phyloP scores from a whole-genome alignment of 2,888 invertebrate species.

The Digitonthophagus gazella region DNA sequence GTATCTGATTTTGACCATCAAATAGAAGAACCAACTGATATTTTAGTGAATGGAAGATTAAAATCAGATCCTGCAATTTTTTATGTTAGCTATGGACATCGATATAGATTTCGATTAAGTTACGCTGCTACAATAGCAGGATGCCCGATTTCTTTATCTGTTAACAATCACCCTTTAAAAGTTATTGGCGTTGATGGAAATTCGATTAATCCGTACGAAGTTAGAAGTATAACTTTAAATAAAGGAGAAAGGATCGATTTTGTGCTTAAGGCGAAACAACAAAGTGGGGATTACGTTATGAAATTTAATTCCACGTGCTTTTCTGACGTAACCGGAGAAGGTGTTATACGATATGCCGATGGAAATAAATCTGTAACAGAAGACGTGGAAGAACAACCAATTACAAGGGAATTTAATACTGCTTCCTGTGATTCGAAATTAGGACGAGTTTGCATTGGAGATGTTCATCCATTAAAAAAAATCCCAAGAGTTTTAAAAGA shows the following conservation, averaged over 20 bases:
- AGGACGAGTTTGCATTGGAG: conserved; percentile 59
- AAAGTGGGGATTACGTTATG: conserved; percentile 61
- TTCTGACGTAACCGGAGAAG: conserved; percentile 55
- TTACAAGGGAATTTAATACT: conserved; percentile 41
- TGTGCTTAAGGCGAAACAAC: conserved; percentile 63
- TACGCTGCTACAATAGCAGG: conserved; percentile 65
- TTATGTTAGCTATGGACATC: conserved; percentile 57
- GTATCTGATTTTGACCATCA: conserved; percentile 54
- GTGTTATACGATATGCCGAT: conserved; percentile 54
- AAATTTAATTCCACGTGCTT: conserved; percentile 57
- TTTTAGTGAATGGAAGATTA: conserved; percentile 61
- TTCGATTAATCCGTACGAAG: conserved; percentile 59
- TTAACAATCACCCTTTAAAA: conserved; percentile 64
- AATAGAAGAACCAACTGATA: conserved; percentile 50
- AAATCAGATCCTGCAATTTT: conserved; percentile 44
- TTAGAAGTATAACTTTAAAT: conserved; percentile 58
- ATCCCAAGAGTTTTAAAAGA: conserved; percentile 55
- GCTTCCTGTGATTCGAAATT: conserved; percentile 44
- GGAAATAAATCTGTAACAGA: conserved; percentile 25
- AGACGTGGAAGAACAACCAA: conserved; percentile 25
- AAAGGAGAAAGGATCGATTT: conserved; percentile 78
- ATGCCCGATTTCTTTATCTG: conserved; percentile 65
- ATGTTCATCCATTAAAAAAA: conserved; percentile 56
- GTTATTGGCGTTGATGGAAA: conserved; percentile 72
- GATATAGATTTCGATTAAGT: conserved; percentile 66